Conservation (phyloP, 2,797 vertebrate genomes). For the Fundulus diaphanus region DNA sequence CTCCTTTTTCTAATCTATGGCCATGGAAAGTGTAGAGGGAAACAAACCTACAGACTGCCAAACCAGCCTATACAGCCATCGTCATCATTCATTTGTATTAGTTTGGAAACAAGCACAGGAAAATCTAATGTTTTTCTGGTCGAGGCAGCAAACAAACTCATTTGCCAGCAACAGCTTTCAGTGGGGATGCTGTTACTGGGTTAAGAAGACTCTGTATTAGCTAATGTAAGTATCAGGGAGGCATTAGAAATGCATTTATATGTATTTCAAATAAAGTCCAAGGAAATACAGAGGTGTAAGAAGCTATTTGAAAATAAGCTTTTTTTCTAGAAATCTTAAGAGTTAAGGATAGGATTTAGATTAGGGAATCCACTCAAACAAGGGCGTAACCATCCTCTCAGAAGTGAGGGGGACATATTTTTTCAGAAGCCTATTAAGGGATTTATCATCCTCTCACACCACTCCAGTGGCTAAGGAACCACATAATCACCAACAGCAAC, state of each 20-base stretch:
- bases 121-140: neutral
- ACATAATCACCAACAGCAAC: no score
- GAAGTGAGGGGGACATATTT: no score
- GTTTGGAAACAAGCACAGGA: neutral
- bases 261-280: neutral
- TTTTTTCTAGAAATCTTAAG: neutral
- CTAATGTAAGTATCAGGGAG: neutral
- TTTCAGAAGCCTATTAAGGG: no score
- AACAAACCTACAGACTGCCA: conserved; percentile 28
- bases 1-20: conserved; percentile 63
- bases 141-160: neutral
- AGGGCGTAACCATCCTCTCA: no score
- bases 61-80: conserved; percentile 39
- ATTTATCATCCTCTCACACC: no score
- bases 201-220: neutral
- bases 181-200: neutral
- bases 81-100: neutral
- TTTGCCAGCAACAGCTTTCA: neutral
- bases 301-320: neutral
- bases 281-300: neutral
- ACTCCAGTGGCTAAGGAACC: no score
- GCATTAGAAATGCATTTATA: no score
- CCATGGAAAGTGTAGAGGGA: conserved; percentile 48
- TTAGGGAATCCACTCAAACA: no score
- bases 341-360: neutral